Percentiles rank a stretch among this genome's conserved stretches.
Evolutionary conservation across 2,888 invertebrate genomes (phyloP).

Genomic region (Epistrophella euchroma): DNA sequence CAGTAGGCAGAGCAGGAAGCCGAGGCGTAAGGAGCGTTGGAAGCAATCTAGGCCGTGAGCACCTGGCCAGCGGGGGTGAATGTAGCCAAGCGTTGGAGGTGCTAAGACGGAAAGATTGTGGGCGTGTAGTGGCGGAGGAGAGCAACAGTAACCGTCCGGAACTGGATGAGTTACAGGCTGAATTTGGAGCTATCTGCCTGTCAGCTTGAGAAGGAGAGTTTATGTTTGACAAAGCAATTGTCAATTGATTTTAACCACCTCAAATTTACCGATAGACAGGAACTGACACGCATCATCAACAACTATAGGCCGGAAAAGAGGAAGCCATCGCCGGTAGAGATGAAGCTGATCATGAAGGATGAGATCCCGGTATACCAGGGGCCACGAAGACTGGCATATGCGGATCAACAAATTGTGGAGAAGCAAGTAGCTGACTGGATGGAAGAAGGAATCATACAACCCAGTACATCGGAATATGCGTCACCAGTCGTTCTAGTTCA

Average conservation of each 20-base stretch:
- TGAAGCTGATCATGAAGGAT: neutral
- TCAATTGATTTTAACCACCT: no score
- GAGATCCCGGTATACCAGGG: constrained; percentile 3
- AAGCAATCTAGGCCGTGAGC: neutral
- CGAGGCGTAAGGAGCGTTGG: neutral
- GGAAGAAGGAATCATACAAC: constrained; percentile 77
- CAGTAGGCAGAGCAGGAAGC: neutral
- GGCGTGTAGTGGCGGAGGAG: neutral
- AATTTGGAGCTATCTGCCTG: constrained; percentile 25
- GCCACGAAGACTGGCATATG: neutral
- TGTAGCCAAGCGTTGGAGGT: neutral
- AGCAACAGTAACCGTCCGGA: no score
- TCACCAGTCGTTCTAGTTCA: constrained; percentile 55
- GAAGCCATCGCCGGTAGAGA: constrained; percentile 12
- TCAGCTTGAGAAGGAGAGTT: constrained; percentile 1
- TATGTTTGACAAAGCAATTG: no score
- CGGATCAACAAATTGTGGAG: constrained; percentile 73
- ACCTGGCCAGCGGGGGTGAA: neutral
- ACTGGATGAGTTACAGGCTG: constrained; percentile 30
- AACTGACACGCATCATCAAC: no score
- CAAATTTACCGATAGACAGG: no score
- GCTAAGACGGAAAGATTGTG: neutral
- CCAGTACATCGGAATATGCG: constrained; percentile 74
- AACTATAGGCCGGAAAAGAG: no score
- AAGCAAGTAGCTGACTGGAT: constrained; percentile 78